Conservation (phyloP, 1,140 invertebrate species). For the Drosophila sproati region DNA sequence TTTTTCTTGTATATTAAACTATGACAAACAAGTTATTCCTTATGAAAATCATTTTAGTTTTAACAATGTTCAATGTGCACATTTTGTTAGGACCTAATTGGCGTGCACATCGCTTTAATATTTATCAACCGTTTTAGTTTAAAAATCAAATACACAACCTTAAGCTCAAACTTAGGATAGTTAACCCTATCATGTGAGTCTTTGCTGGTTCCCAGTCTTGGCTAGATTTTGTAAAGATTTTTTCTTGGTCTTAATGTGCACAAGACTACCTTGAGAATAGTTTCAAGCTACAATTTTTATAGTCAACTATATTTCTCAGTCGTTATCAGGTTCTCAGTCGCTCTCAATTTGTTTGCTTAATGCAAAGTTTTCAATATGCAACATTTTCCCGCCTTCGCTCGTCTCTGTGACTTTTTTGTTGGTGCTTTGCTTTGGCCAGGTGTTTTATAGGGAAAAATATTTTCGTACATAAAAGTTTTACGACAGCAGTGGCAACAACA, state of each 20-base stretch:
- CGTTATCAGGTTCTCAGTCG: slow-evolving; percentile 56
- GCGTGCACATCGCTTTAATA: too few species aligned
- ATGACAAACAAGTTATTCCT: too few species aligned
- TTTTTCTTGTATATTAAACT: too few species aligned
- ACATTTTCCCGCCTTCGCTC: background rate
- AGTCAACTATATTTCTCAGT: slow-evolving; percentile 25
- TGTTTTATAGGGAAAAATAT: slow-evolving; percentile 71
- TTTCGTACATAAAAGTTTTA: slow-evolving; percentile 75
- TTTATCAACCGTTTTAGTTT: background rate
- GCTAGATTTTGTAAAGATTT: slow-evolving; percentile 36
- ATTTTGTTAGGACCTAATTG: too few species aligned
- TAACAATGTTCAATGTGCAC: too few species aligned
- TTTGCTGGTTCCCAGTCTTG: background rate
- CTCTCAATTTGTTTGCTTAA: slow-evolving; percentile 66
- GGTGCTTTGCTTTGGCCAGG: slow-evolving; percentile 48
- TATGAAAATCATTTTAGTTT: too few species aligned
- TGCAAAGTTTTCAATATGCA: slow-evolving; percentile 69
- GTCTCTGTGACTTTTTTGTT: slow-evolving; percentile 1
- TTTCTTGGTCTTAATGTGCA: slow-evolving; percentile 8
- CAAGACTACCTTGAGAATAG: slow-evolving; percentile 28
- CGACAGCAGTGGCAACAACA: slow-evolving; percentile 45
- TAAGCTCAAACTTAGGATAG: slow-evolving; percentile 8
- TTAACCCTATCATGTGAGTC: slow-evolving; percentile 3
- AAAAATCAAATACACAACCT: background rate
- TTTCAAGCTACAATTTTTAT: slow-evolving; percentile 31